Conservation (phyloP, 1,140 invertebrate species). For the Amphibalanus amphitrite region DNA sequence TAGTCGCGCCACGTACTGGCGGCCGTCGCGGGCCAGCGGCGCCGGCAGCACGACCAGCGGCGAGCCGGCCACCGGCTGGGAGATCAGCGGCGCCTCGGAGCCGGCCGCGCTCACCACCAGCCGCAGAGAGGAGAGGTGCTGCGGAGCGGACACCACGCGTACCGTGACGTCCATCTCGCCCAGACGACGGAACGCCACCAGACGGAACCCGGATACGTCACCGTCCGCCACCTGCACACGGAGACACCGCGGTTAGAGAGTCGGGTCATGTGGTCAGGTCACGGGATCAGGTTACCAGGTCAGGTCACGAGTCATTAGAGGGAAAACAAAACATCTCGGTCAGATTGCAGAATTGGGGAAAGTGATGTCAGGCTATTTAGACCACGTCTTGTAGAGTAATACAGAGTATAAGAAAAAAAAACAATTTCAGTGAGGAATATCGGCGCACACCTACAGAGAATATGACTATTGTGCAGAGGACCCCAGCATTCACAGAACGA, state of each 20-base stretch:
- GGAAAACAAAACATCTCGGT: too few relatives aligned
- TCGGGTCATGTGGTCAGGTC: not conserved
- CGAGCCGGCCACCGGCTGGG: conserved; percentile 35
- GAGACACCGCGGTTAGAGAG: conserved; percentile 16
- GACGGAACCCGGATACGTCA: conserved; percentile 47
- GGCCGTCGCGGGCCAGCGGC: conserved; percentile 42
- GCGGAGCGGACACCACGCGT: conserved; percentile 42
- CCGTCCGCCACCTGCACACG: conserved; percentile 31
- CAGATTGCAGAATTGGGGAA: too few relatives aligned
- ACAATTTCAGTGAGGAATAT: too few relatives aligned
- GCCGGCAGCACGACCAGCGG: conserved; percentile 39
- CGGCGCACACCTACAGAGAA: too few relatives aligned
- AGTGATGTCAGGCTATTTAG: too few relatives aligned
- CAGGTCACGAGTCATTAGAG: too few relatives aligned
- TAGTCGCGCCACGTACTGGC: conserved; percentile 48
- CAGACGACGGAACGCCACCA: conserved; percentile 55
- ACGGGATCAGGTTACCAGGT: too few relatives aligned
- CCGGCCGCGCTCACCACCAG: conserved; percentile 50
- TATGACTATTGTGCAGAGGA: too few relatives aligned
- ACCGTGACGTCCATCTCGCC: conserved; percentile 58
- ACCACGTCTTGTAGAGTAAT: too few relatives aligned
- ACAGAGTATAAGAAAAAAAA: too few relatives aligned
- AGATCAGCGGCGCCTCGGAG: conserved; percentile 45
- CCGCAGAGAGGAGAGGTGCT: conserved; percentile 53
- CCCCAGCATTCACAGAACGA: too few relatives aligned